These are phyloP conservation scores for Drosophila varians DNA, from an alignment of 1,140 invertebrate genomes.

Conservation along the genomic window DNA sequence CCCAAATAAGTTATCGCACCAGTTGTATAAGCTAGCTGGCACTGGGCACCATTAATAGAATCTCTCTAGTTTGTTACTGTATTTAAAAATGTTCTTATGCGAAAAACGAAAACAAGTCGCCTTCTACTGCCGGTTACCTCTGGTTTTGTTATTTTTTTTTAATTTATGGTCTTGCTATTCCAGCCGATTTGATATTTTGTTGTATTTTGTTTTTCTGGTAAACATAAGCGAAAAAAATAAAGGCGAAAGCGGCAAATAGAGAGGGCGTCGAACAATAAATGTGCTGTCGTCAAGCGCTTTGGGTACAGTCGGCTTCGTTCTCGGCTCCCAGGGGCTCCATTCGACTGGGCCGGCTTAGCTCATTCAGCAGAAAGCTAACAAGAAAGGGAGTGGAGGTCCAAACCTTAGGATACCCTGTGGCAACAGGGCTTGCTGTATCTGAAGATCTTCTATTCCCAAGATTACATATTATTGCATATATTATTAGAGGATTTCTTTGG, in stretches of 20 bases:
- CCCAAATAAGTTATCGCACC: slow-evolving; percentile 70
- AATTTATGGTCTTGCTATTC: slow-evolving; percentile 15
- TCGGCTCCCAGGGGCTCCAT: slow-evolving; percentile 19
- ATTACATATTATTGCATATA: no score
- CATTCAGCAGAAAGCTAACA: slow-evolving; percentile 8
- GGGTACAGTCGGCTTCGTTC: slow-evolving; percentile 37
- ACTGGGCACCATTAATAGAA: slow-evolving; percentile 33
- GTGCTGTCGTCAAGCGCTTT: slow-evolving; percentile 29
- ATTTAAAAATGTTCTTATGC: slow-evolving; percentile 29
- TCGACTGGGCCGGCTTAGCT: slow-evolving; percentile 6
- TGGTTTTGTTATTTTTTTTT: slow-evolving; percentile 18
- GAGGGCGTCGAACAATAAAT: slow-evolving; percentile 14
- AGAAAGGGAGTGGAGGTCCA: not conserved
- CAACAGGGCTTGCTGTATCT: no score
- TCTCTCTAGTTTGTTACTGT: slow-evolving; percentile 10
- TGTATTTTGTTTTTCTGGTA: slow-evolving; percentile 24
- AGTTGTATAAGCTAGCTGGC: slow-evolving; percentile 60
- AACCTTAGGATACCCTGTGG: no score
- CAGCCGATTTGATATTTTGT: slow-evolving; percentile 2
- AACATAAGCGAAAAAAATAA: slow-evolving; percentile 47
- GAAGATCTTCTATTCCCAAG: no score
- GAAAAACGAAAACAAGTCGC: slow-evolving; percentile 41
- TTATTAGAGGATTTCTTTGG: no score
- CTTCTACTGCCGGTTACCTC: slow-evolving; percentile 44
- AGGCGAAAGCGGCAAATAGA: slow-evolving; percentile 46